A percentile compares a stretch with the other conserved stretches of the same genome.
Evolutionary conservation across 1,140 invertebrate genomes (phyloP).

Genomic region (Pararge aegeria): DNA sequence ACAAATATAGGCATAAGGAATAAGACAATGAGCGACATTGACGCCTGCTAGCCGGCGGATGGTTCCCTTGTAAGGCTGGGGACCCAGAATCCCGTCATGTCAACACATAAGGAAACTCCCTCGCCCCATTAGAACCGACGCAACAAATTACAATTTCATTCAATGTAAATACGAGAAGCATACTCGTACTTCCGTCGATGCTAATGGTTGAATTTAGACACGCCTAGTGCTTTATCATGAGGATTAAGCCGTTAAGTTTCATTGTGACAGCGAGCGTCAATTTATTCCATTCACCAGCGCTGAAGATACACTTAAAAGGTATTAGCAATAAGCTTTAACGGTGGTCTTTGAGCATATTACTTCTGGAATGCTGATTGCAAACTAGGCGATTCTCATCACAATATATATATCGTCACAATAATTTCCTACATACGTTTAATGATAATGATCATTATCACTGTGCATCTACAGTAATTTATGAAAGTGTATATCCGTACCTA

Average conservation of each 20-base stretch:
- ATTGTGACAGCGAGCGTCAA: conserved; percentile 44
- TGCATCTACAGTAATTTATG: neutral
- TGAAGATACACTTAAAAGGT: conserved; percentile 26
- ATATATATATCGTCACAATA: conserved; percentile 6
- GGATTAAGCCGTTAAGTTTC: conserved; percentile 59
- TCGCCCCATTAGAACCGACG: conserved; percentile 53
- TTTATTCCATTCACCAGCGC: conserved; percentile 41
- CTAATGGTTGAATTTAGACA: conserved; percentile 64
- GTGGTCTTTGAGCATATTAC: conserved; percentile 17
- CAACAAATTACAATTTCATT: conserved; percentile 75
- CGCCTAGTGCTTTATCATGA: conserved; percentile 58
- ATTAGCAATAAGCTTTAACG: conserved; percentile 26
- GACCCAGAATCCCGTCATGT: conserved; percentile 47
- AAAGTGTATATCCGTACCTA: neutral
- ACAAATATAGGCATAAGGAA: conserved; percentile 49
- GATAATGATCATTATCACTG: conserved; percentile 10
- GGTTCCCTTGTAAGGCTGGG: conserved; percentile 46
- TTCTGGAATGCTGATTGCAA: conserved; percentile 13
- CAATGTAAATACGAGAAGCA: conserved; percentile 66
- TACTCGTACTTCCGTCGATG: conserved; percentile 48
- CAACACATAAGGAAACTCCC: conserved; percentile 57
- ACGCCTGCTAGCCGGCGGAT: conserved; percentile 42
- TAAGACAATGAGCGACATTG: conserved; percentile 44
- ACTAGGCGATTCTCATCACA: conserved; percentile 12
- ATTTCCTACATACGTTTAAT: conserved; percentile 16